phyloP scores from a whole-genome alignment of 2,888 invertebrate genomes.

The Hesperia comma region DNA sequence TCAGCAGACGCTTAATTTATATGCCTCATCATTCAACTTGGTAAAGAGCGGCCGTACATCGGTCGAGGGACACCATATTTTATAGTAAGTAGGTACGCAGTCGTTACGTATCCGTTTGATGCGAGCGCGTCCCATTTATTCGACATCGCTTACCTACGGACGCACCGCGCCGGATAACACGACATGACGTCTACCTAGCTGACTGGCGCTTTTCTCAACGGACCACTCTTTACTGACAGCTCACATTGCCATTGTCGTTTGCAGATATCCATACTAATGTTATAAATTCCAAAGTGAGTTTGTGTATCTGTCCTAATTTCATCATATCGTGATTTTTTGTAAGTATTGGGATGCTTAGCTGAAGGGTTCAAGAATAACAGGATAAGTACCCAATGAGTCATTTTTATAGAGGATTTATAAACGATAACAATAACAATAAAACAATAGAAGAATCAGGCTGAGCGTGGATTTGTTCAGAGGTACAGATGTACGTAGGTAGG shows the following conservation, averaged over 20 bases:
- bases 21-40: slow-evolving; percentile 16
- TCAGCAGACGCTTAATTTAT: slow-evolving; percentile 6
- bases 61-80: slow-evolving; percentile 50
- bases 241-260: neutral
- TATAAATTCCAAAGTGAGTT: too few species aligned
- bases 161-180: slow-evolving; percentile 61
- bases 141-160: slow-evolving; percentile 59
- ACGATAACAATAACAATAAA: too few species aligned
- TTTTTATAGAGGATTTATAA: too few species aligned
- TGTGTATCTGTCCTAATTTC: too few species aligned
- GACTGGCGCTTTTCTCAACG: slow-evolving; percentile 4
- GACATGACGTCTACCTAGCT: slow-evolving; percentile 57
- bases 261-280: too few species aligned
- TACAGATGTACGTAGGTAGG: too few species aligned
- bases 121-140: slow-evolving; percentile 58
- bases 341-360: too few species aligned
- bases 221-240: neutral
- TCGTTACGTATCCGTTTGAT: slow-evolving; percentile 59
- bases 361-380: too few species aligned
- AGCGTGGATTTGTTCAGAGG: too few species aligned
- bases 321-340: too few species aligned
- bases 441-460: too few species aligned
- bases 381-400: too few species aligned
- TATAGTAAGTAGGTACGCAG: slow-evolving; percentile 61
- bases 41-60: slow-evolving; percentile 33